Evolutionary conservation across 1,140 invertebrate genomes (phyloP), one percentile per base, ranked within the genome.

Genomic region (Drosophila ironensis): DNA sequence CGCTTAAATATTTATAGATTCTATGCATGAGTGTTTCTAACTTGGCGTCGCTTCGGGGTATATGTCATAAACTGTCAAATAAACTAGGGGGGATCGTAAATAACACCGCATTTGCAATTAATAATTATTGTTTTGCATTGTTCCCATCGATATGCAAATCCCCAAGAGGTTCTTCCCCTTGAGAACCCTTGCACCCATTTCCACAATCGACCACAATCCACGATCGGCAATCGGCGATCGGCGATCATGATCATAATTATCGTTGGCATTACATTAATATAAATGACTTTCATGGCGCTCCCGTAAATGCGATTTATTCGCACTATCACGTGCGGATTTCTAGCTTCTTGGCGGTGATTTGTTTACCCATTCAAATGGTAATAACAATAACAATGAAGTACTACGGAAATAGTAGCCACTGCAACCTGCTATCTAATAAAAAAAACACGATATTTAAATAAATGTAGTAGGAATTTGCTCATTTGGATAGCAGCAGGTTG

Each of bases 21-120:
- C 35, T 41, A 30, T 27, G 27, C 42, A n/a, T 72, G 68, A 42
- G 40, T 27, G 35, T 37, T 27, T 64, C 47, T 51, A 52, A 48
- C 57, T 33, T 8, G 33, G 30, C 35, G 57, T 50, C 28, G 45
- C 68, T 41, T 44, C 14, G 42, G 41, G 25, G 48, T 33, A 59
- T 61, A 63, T 61, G 54, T 68, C 35, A 68, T 41, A 70, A 71
- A 41, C 41, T 76, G 77, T 80, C 76, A 47, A 41, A 82, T 77
- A 67, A 76, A 77, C 38, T 54, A 35, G 25, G 14, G 42, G 28
- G 42, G 56, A 71, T 77, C 68, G 81, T 81, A 81, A 82, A 77
- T 82, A 45, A 47, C 24, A 25, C 37, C 27, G 33, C 48, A 70
- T 12, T 70, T 76, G 28, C 52, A 77, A 77, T 84, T 77, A 77